Conservation (phyloP, 2,113 vertebrate genomes). For the Poecilia latipinna region DNA sequence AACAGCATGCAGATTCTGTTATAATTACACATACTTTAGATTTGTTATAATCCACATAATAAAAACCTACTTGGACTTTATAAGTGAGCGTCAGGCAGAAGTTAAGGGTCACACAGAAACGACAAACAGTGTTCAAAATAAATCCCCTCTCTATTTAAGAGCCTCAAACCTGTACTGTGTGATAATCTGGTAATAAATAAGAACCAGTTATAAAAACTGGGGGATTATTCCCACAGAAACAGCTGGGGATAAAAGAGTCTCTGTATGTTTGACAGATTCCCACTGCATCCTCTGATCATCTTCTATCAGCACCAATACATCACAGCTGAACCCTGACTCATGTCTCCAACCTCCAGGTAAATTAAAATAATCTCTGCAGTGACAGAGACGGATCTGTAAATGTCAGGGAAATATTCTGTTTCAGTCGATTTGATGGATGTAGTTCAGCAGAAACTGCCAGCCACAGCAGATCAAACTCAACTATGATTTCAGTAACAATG, state of each 20-base stretch:
- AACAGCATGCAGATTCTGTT: not conserved
- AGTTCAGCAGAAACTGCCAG: no score
- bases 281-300: constrained; percentile 46
- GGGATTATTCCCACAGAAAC: not conserved
- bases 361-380: constrained; percentile 10
- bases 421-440: not conserved
- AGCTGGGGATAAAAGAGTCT: no score
- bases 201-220: not conserved
- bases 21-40: not conserved
- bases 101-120: constrained; percentile 9
- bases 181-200: constrained; percentile 36
- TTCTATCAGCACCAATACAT: constrained; percentile 32
- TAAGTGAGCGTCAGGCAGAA: no score
- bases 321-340: constrained; percentile 4
- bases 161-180: constrained; percentile 19
- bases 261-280: constrained; percentile 32
- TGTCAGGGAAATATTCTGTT: not conserved
- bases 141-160: constrained; percentile 28
- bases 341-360: constrained; percentile 5
- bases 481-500: no score
- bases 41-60: not conserved
- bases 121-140: constrained; percentile 32
- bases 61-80: not conserved
- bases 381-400: constrained; percentile 6
- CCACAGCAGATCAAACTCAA: no score